Evolutionary conservation across 2,888 invertebrate species (phyloP), one percentile per base, ranked within the genome.

Genomic region (Pyrgus malvae): DNA sequence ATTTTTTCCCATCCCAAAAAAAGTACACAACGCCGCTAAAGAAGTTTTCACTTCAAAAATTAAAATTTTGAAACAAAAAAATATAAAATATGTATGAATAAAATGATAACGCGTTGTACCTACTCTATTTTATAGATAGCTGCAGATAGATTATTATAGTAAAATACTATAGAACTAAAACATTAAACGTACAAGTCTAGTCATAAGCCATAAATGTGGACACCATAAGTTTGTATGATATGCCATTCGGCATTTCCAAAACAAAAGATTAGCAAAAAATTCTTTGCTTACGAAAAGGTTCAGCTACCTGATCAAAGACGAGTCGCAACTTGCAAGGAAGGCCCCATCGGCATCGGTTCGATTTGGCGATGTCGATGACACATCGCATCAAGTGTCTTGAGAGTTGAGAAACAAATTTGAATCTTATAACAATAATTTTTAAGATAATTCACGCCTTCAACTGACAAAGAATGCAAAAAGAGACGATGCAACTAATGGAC

Each of bases 261-360:
- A 78, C 73, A 80, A 83, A 80, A 77, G 76, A 73, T 66, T 58
- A 48, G 63, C 71, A 83, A 85, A 86, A 83, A 85, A 74, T 58
- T 61, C 59, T 65, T 64, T 60, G 63, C 68, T 73, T 69, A 70
- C 78, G 57, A 62, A 81, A 83, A 80, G 80, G 76, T 75, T 68
- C 67, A 73, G 73, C 85, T 88, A 88, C 88, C 88, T 88, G 86
- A 55, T 51, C 54, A 73, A 68, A 75, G 35, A 69, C 66, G 64
- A 64, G 61, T 69, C 68, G 65, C 58, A 64, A 64, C 61, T 69
- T 68, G 65, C 58, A 60, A 65, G 69, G 67, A 70, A 72, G 68
- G 64, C 64, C 68, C 64, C 59, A 64, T 63, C 59, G 65, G 69
- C n/a, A n/a, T n/a, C n/a, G 63, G 67, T 70, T 61, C 56, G 41